These are phyloP conservation scores for Microcebus jonahi DNA, from an alignment of 2,113 vertebrate species.

Conservation along the genomic window DNA sequence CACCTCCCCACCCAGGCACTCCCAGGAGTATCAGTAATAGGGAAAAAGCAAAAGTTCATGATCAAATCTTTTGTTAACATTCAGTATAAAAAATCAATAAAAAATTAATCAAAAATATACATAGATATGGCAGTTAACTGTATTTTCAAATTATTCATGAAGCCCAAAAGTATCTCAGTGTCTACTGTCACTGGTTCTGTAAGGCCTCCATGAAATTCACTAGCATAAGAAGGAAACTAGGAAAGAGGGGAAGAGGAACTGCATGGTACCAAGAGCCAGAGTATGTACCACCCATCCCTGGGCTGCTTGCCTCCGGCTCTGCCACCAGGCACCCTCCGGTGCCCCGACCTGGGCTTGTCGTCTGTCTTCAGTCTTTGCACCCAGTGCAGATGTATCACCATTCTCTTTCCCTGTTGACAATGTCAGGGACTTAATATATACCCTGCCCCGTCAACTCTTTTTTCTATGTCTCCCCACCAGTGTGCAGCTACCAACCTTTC, in stretches of 20 bases:
- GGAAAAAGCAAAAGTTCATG: not conserved
- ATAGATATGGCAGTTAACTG: not conserved
- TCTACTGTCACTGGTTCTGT: not conserved
- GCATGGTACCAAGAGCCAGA: not conserved
- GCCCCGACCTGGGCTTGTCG: fast-evolving
- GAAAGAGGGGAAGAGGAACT: fast-evolving
- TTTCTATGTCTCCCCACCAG: not conserved
- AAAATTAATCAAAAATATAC: not conserved
- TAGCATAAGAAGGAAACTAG: not conserved
- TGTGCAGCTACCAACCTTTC: not conserved
- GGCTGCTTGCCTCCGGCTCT: not conserved
- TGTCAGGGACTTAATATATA: not conserved
- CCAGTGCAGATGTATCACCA: too few relatives aligned
- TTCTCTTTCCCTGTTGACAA: not conserved
- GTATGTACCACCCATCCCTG: fast-evolving
- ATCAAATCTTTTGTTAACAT: not conserved
- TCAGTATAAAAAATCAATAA: not conserved
- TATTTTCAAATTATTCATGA: not conserved
- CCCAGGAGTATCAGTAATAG: not conserved
- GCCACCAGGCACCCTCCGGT: not conserved
- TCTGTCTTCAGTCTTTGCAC: not conserved
- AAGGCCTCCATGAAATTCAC: not conserved
- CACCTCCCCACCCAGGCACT: not conserved
- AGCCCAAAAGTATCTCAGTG: not conserved
- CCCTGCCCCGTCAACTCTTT: not conserved